Conservation (phyloP, 2,888 invertebrate species). For the Rhagium mordax region DNA sequence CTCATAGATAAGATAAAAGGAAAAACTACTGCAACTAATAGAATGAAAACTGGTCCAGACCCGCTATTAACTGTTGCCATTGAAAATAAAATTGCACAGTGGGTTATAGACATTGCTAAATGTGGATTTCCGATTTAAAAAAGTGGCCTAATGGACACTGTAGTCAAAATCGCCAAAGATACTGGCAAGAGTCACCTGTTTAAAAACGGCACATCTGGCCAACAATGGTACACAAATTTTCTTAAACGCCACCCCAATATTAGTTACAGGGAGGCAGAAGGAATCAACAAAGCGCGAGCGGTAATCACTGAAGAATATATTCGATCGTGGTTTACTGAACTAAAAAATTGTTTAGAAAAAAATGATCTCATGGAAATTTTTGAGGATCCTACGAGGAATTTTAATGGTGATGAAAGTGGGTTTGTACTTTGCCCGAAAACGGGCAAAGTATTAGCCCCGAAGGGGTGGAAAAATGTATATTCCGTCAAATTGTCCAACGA, state of each 20-base stretch:
- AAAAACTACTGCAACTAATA: not conserved
- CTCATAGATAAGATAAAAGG: not conserved
- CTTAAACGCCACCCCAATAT: slow-evolving; percentile 52
- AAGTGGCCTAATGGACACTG: slow-evolving; percentile 53
- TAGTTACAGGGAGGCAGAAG: slow-evolving; percentile 28
- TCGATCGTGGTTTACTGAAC: slow-evolving; percentile 31
- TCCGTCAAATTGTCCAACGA: slow-evolving; percentile 31
- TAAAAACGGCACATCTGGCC: slow-evolving; percentile 36
- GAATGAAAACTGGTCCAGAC: slow-evolving; percentile 47
- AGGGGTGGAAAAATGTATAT: slow-evolving; percentile 20
- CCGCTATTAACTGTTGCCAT: slow-evolving; percentile 42
- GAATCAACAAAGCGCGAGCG: slow-evolving; percentile 35
- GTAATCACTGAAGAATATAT: slow-evolving; percentile 35
- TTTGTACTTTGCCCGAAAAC: no score
- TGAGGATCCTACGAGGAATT: slow-evolving; percentile 15
- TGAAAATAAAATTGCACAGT: slow-evolving; percentile 56
- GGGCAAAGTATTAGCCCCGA: not conserved
- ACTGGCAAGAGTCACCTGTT: slow-evolving; percentile 31
- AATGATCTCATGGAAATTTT: no score
- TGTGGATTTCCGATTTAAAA: slow-evolving; percentile 58
- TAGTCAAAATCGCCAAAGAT: slow-evolving; percentile 50
- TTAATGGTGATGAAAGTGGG: not conserved
- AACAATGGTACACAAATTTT: slow-evolving; percentile 57
- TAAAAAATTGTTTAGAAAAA: not conserved
- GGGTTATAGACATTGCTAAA: slow-evolving; percentile 54